phyloP scores from a whole-genome alignment of 2,888 invertebrate genomes.

The Polyploca ridens region DNA sequence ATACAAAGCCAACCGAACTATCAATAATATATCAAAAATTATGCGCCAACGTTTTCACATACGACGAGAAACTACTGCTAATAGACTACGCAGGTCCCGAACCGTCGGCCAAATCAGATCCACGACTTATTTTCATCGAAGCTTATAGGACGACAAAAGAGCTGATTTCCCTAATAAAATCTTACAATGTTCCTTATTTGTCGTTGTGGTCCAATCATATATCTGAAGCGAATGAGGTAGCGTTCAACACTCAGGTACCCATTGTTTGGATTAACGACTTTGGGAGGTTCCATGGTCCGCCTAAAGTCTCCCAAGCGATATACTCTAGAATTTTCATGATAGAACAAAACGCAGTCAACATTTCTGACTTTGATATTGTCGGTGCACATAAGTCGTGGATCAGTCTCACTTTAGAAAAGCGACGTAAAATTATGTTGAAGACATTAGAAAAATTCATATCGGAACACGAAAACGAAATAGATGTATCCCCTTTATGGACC shows the following conservation, averaged over 20 bases:
- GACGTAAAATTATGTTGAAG: not conserved
- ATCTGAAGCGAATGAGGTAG: constrained; percentile 58
- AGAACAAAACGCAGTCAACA: not conserved
- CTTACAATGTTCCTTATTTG: constrained; percentile 34
- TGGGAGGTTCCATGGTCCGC: constrained; percentile 50
- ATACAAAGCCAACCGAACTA: not conserved
- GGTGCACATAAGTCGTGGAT: not conserved
- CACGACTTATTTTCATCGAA: constrained; percentile 38
- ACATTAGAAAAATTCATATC: not conserved
- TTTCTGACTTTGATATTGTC: not conserved
- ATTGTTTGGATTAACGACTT: constrained; percentile 60
- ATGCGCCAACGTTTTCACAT: constrained; percentile 20
- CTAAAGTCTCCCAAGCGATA: constrained; percentile 25
- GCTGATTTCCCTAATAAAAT: constrained; percentile 43
- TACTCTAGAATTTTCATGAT: constrained; percentile 13
- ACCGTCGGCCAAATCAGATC: not conserved
- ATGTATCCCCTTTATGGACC: not conserved
- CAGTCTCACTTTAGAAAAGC: not conserved
- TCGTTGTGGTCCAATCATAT: constrained; percentile 60
- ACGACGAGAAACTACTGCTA: constrained; percentile 34
- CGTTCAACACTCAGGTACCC: constrained; percentile 26
- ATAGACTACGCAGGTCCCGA: constrained; percentile 34
- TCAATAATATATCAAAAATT: not conserved
- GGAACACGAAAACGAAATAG: not conserved
- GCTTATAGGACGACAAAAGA: constrained; percentile 64